phyloP scores from a whole-genome alignment of 2,888 invertebrate species.

The Furcula furcula region DNA sequence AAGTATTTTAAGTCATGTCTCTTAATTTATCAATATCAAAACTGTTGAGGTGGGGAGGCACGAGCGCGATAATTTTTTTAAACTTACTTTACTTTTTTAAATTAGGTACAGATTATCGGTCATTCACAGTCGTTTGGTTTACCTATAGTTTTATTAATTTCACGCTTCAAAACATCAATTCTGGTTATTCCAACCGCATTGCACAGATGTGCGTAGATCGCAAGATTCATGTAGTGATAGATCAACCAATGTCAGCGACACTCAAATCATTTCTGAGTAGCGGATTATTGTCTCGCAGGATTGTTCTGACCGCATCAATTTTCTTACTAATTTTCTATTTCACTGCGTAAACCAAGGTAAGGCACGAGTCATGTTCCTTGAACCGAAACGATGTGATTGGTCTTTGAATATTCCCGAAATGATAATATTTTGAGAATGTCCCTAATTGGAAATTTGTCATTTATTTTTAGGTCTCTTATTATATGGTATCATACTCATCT shows the following conservation, averaged over 20 bases:
- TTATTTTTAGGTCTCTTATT: too few relatives aligned
- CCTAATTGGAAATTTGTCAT: too few relatives aligned
- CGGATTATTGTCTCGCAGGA: conserved; percentile 48
- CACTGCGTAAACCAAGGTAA: conserved; percentile 62
- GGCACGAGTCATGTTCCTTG: conserved; percentile 61
- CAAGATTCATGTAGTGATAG: conserved; percentile 17
- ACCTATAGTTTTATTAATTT: conserved; percentile 29
- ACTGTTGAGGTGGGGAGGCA: too few relatives aligned
- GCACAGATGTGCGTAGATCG: conserved; percentile 8
- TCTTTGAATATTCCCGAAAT: conserved; percentile 12
- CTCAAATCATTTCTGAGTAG: conserved; percentile 42
- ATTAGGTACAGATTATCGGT: too few relatives aligned
- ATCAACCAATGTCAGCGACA: conserved; percentile 50
- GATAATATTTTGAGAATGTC: too few relatives aligned
- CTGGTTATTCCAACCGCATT: conserved; percentile 37
- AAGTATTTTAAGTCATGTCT: conserved; percentile 32
- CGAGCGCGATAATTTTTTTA: too few relatives aligned
- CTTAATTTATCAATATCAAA: conserved; percentile 25
- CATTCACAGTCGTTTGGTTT: too few relatives aligned
- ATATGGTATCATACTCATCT: too few relatives aligned
- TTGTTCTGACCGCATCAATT: conserved; percentile 64
- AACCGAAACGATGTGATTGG: conserved; percentile 32
- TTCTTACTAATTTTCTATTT: conserved; percentile 75
- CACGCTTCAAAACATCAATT: conserved; percentile 26
- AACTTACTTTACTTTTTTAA: too few relatives aligned